A percentile compares a stretch with the other conserved stretches of the same genome.
Conservation (phyloP, 2,888 invertebrate genomes). For the Slavum lentiscoides region DNA sequence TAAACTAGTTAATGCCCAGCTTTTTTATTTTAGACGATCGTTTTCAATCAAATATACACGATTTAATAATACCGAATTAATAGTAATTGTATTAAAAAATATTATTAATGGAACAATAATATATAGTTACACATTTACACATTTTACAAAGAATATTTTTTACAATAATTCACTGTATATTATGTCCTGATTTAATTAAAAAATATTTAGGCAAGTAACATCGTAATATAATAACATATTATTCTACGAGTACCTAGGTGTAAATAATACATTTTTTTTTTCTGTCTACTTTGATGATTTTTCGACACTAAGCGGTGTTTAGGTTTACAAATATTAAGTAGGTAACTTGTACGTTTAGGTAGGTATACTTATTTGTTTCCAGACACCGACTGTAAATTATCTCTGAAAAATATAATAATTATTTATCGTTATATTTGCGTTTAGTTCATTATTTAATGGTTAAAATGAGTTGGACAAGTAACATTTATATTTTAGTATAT, state of each 20-base stretch:
- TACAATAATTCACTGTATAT: neutral
- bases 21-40: too few species aligned
- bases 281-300: neutral
- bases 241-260: neutral
- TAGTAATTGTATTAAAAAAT: too few species aligned
- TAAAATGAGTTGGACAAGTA: neutral
- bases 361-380: slow-evolving; percentile 1
- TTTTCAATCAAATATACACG: too few species aligned
- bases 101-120: too few species aligned
- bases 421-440: neutral
- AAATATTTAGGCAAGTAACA: slow-evolving; percentile 7
- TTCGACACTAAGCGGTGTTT: neutral
- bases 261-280: neutral
- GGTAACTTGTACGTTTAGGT: too few species aligned
- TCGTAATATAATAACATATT: neutral
- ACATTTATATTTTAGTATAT: neutral
- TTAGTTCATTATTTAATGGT: neutral
- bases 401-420: slow-evolving; percentile 1
- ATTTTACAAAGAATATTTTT: too few species aligned
- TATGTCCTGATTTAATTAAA: neutral
- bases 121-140: too few species aligned
- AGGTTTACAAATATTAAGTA: neutral
- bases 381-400: slow-evolving; percentile 2
- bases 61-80: too few species aligned
- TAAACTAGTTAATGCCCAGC: too few species aligned